Conservation (phyloP, 2,113 vertebrate species). For the Gorsachius goisagi region DNA sequence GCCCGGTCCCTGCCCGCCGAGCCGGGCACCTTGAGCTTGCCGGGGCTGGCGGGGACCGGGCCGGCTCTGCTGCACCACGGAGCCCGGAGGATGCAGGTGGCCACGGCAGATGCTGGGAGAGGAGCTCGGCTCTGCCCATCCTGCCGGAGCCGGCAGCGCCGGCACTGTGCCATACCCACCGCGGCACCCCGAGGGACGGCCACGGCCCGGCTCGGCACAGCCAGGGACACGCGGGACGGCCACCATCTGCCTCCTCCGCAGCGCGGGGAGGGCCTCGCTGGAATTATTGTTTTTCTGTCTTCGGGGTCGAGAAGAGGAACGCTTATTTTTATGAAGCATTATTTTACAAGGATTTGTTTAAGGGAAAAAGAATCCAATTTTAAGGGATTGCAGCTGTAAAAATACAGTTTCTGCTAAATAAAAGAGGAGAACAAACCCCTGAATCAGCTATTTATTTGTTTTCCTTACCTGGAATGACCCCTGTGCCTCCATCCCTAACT, state of each 20-base stretch:
- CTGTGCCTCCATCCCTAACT: background rate
- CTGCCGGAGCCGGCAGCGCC: fast-evolving
- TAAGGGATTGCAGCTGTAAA: conserved; percentile 80
- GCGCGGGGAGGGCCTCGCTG: fast-evolving
- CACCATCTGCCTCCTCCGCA: background rate
- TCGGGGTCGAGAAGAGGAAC: conserved; percentile 47
- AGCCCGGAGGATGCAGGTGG: background rate
- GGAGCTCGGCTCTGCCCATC: background rate
- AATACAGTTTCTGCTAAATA: conserved; percentile 69
- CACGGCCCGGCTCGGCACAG: background rate
- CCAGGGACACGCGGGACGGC: background rate
- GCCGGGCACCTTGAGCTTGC: background rate
- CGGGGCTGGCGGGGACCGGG: background rate
- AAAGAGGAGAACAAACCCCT: conserved; percentile 51
- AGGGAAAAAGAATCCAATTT: conserved; percentile 67
- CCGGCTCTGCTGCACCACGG: fast-evolving
- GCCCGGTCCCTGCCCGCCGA: background rate
- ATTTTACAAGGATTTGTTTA: conserved; percentile 74
- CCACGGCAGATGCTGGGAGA: background rate
- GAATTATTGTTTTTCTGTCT: background rate
- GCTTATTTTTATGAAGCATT: conserved; percentile 70
- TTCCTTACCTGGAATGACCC: conserved; percentile 61
- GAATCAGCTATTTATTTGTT: conserved; percentile 72
- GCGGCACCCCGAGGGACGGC: background rate
- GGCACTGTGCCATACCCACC: fast-evolving